Conservation (phyloP, 2,797 vertebrate species). For the Coccyzus lansbergi region DNA sequence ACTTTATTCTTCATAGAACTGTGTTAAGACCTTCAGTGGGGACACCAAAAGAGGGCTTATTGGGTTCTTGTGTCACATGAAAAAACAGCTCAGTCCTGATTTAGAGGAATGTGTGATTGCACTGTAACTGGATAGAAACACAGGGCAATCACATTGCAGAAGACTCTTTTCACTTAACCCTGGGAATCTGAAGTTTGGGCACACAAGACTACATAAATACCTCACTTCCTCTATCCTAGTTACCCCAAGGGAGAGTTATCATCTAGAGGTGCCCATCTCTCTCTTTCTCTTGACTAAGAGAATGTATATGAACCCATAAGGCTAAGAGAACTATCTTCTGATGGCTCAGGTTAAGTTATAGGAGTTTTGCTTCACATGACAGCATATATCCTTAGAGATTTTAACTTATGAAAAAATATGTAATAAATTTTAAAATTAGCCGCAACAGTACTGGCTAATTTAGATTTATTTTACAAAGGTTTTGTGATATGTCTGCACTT, state of each 20-base stretch:
- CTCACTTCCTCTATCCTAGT: not conserved
- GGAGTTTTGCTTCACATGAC: not conserved
- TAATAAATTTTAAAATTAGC: not conserved
- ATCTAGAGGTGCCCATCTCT: not conserved
- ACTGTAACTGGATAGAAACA: not conserved
- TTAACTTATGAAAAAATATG: not conserved
- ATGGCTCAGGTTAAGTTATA: not conserved
- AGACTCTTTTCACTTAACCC: not conserved
- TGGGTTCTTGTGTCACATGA: not conserved
- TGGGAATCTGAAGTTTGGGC: not conserved
- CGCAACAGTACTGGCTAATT: not conserved
- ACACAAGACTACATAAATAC: not conserved
- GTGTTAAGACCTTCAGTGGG: not conserved
- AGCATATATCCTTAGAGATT: not conserved
- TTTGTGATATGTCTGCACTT: not conserved
- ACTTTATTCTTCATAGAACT: not conserved
- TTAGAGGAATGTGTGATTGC: not conserved
- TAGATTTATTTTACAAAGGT: not conserved
- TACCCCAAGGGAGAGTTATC: not conserved
- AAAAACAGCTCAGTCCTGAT: not conserved
- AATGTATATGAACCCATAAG: not conserved
- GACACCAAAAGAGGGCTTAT: not conserved
- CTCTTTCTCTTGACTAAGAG: not conserved
- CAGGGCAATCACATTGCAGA: not conserved
- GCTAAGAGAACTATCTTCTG: not conserved